phyloP scores from a whole-genome alignment of 2,888 invertebrate genomes.

The Psylliodes chrysocephalus region DNA sequence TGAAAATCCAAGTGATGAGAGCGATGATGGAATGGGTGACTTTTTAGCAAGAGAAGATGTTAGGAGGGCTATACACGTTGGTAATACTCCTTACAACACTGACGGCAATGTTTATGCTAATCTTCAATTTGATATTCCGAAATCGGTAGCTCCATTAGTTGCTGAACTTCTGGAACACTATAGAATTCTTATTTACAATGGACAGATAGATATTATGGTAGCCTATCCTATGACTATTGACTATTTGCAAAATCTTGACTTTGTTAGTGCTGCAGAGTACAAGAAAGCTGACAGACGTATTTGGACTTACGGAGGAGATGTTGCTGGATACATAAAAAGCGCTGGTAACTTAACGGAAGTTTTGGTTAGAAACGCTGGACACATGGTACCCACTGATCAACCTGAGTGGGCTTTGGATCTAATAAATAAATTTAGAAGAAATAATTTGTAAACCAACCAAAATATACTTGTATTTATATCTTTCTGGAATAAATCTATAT shows the following conservation, averaged over 20 bases:
- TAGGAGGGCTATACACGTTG: conserved; percentile 82
- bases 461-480: no score
- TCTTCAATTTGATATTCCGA: conserved; percentile 31
- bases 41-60: conserved; percentile 66
- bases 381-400: conserved; percentile 83
- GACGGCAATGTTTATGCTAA: conserved; percentile 5
- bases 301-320: conserved; percentile 73
- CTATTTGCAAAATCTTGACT: conserved; percentile 76
- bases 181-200: conserved; percentile 82
- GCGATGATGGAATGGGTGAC: conserved; percentile 22
- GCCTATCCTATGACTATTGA: conserved; percentile 84
- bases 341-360: conserved; percentile 77
- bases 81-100: conserved; percentile 69
- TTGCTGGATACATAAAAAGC: conserved; percentile 72
- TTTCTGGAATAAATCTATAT: no score
- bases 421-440: conserved; percentile 62
- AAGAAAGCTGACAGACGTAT: conserved; percentile 70
- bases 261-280: conserved; percentile 72
- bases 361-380: conserved; percentile 80
- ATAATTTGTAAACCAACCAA: conserved; percentile 25
- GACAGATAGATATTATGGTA: conserved; percentile 89
- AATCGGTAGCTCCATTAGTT: conserved; percentile 44
- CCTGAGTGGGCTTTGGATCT: conserved; percentile 78
- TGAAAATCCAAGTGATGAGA: conserved; percentile 27
- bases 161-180: conserved; percentile 73